Percentiles rank a stretch among this genome's conserved stretches.
phyloP scores from a whole-genome alignment of 2,797 vertebrate species.

The Helarctos malayanus region DNA sequence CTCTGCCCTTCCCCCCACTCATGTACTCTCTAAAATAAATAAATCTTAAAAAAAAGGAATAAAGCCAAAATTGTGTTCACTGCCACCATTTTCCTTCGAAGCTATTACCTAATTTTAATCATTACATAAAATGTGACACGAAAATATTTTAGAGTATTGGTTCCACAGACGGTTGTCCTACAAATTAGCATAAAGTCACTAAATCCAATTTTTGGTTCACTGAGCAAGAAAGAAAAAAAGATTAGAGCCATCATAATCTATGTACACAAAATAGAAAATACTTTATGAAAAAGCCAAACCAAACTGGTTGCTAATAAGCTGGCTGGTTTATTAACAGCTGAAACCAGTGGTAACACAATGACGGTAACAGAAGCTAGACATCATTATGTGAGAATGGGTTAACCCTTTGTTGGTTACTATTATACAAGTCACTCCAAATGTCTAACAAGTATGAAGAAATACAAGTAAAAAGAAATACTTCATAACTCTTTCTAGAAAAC shows the following conservation, averaged over 20 bases:
- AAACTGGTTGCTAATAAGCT: neutral
- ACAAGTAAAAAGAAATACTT: neutral
- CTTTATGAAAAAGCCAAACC: neutral
- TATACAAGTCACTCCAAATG: neutral
- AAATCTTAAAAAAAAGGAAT: no score
- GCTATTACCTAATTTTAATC: neutral
- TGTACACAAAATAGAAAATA: neutral
- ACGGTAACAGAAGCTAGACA: neutral
- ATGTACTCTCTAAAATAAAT: no score
- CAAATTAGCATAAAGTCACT: neutral
- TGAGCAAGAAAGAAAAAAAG: neutral
- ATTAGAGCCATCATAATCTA: neutral
- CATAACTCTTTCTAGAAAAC: neutral
- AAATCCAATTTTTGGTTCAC: neutral
- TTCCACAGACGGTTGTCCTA: neutral
- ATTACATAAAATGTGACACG: neutral
- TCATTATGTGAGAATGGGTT: neutral
- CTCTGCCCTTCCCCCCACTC: no score
- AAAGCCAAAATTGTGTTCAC: neutral
- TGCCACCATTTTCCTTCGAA: neutral
- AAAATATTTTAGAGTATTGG: neutral
- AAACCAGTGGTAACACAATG: neutral
- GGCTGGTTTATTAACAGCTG: neutral
- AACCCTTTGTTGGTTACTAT: neutral
- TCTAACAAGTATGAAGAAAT: neutral